phyloP scores from a whole-genome alignment of 1,140 invertebrate genomes.

The Belonocnema kinseyi region DNA sequence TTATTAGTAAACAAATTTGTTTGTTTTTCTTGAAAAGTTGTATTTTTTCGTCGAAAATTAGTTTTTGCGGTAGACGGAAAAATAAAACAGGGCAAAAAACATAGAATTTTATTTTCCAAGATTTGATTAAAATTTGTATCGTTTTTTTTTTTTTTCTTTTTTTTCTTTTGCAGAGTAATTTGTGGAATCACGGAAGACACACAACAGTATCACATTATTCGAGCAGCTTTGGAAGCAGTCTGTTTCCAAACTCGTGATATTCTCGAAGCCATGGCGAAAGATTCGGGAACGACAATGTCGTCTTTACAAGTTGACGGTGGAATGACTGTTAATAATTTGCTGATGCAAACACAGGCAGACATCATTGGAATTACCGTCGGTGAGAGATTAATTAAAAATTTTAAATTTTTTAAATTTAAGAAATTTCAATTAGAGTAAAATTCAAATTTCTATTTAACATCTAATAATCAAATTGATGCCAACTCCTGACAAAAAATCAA shows the following conservation, averaged over 20 bases:
- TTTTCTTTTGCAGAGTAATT: conserved; percentile 77
- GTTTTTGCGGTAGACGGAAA: too few species aligned
- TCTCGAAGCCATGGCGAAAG: conserved; percentile 91
- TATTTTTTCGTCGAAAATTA: too few species aligned
- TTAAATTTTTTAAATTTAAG: too few species aligned
- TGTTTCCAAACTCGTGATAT: conserved; percentile 93
- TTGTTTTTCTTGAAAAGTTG: too few species aligned
- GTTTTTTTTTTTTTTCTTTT: not conserved
- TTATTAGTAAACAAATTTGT: too few species aligned
- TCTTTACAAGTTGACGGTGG: conserved; percentile 92
- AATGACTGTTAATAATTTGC: conserved; percentile 90
- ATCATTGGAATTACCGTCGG: conserved; percentile 80
- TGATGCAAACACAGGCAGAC: conserved; percentile 91
- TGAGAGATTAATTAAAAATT: conserved; percentile 42
- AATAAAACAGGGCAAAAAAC: too few species aligned
- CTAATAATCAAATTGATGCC: too few species aligned
- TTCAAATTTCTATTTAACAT: too few species aligned
- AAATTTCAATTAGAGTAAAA: too few species aligned
- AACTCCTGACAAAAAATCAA: too few species aligned
- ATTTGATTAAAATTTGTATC: conserved; percentile 4
- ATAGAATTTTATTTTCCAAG: too few species aligned
- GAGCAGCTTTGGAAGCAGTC: conserved; percentile 93
- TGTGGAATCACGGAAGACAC: conserved; percentile 86
- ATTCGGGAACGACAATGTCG: conserved; percentile 85
- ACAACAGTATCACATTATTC: conserved; percentile 88